Conservation (phyloP, 53 echinoderm and acorn worm species). For the Apostichopus leukothele region DNA sequence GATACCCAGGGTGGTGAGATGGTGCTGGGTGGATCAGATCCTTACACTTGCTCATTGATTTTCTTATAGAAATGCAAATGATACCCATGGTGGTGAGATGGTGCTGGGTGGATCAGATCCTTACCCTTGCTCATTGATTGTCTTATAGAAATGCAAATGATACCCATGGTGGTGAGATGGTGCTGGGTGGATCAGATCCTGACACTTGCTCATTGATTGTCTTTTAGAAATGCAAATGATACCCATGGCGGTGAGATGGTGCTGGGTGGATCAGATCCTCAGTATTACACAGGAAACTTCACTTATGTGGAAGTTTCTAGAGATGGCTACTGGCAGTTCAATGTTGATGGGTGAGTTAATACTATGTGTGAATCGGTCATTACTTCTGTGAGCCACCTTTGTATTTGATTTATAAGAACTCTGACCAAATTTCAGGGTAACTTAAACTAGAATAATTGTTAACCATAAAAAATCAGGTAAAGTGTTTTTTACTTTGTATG, state of each 20-base stretch:
- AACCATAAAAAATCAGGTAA: no score
- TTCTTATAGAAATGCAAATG: not conserved
- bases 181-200: conserved; percentile 61
- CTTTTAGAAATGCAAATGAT: not conserved
- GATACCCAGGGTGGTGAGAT: conserved; percentile 52
- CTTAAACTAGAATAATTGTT: no score
- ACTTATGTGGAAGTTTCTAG: conserved; percentile 52
- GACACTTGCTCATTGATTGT: not conserved
- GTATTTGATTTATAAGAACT: no score
- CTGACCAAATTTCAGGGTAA: no score
- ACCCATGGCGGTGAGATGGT: conserved; percentile 56
- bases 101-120: conserved; percentile 58
- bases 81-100: conserved; percentile 50
- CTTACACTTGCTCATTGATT: conserved; percentile 44
- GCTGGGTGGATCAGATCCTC: conserved; percentile 59
- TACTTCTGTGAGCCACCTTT: no score
- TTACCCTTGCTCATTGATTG: not conserved
- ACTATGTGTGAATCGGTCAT: no score
- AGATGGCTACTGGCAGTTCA: conserved; percentile 63
- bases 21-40: conserved; percentile 58
- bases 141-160: not conserved
- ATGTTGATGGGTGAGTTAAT: conserved; percentile 53
- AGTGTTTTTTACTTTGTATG: no score
- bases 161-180: conserved; percentile 54
- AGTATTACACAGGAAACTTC: conserved; percentile 62